Percentiles rank a stretch among this genome's conserved stretches.
Conservation (phyloP, 2,888 invertebrate species). For the Lamellibrachia columna region DNA sequence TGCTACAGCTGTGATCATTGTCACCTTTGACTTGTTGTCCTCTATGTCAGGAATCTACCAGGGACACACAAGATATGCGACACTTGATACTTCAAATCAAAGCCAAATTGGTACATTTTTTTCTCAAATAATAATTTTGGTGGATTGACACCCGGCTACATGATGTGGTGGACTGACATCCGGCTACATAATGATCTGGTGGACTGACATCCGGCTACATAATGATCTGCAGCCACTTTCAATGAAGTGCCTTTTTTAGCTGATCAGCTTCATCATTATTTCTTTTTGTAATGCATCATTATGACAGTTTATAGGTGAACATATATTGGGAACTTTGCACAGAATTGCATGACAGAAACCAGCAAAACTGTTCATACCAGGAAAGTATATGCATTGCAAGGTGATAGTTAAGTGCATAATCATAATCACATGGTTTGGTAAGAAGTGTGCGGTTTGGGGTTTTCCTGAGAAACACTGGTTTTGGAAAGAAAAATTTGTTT, state of each 20-base stretch:
- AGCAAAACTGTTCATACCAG: not conserved
- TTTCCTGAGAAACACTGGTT: not conserved
- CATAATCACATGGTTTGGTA: not conserved
- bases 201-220: no score
- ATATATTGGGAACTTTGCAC: not conserved
- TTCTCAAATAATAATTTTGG: not conserved
- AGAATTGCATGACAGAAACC: not conserved
- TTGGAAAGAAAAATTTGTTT: not conserved
- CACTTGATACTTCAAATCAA: not conserved
- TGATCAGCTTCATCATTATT: not conserved
- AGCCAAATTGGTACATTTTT: not conserved
- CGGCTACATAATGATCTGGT: no score
- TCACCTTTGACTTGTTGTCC: conserved; percentile 47
- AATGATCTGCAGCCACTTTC: no score
- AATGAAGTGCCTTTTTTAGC: no score
- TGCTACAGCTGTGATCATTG: conserved; percentile 59
- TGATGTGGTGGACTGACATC: no score
- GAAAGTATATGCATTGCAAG: not conserved
- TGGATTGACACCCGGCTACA: not conserved
- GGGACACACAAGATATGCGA: not conserved
- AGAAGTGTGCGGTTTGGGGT: not conserved
- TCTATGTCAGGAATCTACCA: not conserved
- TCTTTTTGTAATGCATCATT: not conserved
- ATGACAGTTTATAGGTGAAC: not conserved
- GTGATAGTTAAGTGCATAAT: not conserved